Conservation (phyloP, 2,113 vertebrate genomes). For the Baryphthengus martii region DNA sequence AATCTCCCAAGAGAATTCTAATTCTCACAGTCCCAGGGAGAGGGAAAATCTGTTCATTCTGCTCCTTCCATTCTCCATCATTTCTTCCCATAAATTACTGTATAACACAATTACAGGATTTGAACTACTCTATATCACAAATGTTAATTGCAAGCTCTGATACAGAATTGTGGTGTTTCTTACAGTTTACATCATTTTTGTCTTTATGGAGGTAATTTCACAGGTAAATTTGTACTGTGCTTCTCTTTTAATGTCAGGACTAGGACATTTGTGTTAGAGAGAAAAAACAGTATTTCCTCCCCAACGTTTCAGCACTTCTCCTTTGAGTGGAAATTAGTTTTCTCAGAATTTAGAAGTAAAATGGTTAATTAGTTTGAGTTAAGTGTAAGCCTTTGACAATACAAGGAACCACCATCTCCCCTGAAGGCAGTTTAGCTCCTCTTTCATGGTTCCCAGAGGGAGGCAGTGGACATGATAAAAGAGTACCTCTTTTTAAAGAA, state of each 20-base stretch:
- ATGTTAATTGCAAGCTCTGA: neutral
- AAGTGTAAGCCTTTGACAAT: neutral
- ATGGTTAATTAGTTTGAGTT: slow-evolving; percentile 43
- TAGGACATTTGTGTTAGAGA: neutral
- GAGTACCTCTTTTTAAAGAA: neutral
- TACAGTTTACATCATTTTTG: neutral
- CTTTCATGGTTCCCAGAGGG: slow-evolving; percentile 5
- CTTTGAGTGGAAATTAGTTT: slow-evolving; percentile 10
- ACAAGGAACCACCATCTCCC: neutral
- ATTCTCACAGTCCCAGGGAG: neutral
- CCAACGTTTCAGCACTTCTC: neutral
- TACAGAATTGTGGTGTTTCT: neutral
- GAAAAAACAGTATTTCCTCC: neutral
- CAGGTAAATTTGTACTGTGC: neutral
- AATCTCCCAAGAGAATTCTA: neutral
- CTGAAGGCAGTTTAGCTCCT: neutral
- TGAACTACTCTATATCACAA: neutral
- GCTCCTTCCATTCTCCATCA: neutral
- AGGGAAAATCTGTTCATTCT: neutral
- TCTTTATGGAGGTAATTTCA: neutral
- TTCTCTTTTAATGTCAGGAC: neutral
- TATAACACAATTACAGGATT: neutral
- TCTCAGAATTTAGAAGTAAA: slow-evolving; percentile 13
- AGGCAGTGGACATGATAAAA: slow-evolving; percentile 1
- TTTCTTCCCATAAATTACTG: neutral